Percentiles rank a stretch among this genome's conserved stretches.
phyloP scores from a whole-genome alignment of 2,797 vertebrate genomes.

The Cyclopterus lumpus region DNA sequence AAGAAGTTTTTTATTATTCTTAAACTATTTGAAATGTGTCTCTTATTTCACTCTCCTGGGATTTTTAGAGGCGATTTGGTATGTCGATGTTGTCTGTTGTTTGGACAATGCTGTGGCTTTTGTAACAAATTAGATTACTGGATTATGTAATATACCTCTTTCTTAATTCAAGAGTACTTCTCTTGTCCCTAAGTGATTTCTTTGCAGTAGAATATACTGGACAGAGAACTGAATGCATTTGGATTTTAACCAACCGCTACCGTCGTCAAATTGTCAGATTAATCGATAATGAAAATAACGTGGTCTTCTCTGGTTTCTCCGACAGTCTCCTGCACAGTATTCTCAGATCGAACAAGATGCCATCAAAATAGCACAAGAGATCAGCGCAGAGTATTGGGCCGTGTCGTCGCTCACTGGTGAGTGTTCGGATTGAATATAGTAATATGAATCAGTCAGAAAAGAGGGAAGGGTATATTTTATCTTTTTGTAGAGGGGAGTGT shows the following conservation, averaged over 20 bases:
- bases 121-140: not conserved
- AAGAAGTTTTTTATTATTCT: not conserved
- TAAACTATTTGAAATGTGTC: not conserved
- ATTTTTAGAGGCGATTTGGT: not conserved
- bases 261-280: not conserved
- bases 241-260: not conserved
- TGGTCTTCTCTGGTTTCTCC: not conserved
- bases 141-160: not conserved
- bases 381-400: slow-evolving; percentile 94
- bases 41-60: not conserved
- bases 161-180: not conserved
- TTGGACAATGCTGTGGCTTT: not conserved
- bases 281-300: not conserved
- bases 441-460: not conserved
- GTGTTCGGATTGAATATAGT: slow-evolving; percentile 2
- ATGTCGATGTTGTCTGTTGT: not conserved
- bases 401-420: slow-evolving; percentile 93
- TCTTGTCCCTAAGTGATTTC: not conserved
- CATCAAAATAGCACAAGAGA: slow-evolving; percentile 91
- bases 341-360: slow-evolving; percentile 91
- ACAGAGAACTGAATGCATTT: not conserved
- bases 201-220: not conserved
- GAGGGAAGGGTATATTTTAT: not conserved
- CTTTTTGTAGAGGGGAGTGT: not conserved
- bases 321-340: slow-evolving; percentile 92